Percentiles rank a stretch among this genome's conserved stretches.
Evolutionary conservation across 1,140 invertebrate species (phyloP).

Genomic region (Sycophaga agraensis): DNA sequence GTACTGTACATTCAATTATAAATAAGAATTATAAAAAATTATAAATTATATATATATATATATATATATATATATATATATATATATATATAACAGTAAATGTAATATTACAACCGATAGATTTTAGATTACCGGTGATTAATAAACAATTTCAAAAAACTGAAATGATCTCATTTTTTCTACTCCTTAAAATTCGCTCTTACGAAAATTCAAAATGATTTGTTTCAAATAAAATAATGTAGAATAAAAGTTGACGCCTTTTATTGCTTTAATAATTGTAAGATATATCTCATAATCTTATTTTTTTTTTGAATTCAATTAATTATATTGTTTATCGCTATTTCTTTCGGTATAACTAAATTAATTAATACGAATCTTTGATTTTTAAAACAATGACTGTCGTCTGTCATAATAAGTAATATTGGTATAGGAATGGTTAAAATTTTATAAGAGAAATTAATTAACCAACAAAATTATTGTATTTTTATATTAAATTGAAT

Average conservation of each 20-base stretch:
- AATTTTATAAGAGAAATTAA: neutral
- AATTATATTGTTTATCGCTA: too few relatives aligned
- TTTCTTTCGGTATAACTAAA: too few relatives aligned
- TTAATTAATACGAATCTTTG: too few relatives aligned
- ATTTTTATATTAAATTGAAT: neutral
- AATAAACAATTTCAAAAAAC: conserved; percentile 44
- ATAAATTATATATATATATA: conserved; percentile 42
- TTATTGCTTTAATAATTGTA: too few relatives aligned
- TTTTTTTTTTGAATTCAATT: too few relatives aligned
- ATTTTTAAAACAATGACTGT: neutral
- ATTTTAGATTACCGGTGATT: conserved; percentile 40
- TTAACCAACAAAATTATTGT: conserved; percentile 10
- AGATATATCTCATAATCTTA: too few relatives aligned
- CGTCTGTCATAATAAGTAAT: neutral
- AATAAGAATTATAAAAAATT: conserved; percentile 48
- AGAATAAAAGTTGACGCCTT: neutral
- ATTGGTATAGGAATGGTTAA: neutral
- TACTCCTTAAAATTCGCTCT: neutral
- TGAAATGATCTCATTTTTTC: conserved; percentile 15
- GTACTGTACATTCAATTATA: conserved; percentile 53
- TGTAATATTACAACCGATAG: conserved; percentile 44
- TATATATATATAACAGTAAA: conserved; percentile 37
- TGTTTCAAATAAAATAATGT: neutral
- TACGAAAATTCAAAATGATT: neutral
- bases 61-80: conserved; percentile 36